Evolutionary conservation across 2,888 invertebrate genomes (phyloP).

Genomic region (Cephonodes hylas): DNA sequence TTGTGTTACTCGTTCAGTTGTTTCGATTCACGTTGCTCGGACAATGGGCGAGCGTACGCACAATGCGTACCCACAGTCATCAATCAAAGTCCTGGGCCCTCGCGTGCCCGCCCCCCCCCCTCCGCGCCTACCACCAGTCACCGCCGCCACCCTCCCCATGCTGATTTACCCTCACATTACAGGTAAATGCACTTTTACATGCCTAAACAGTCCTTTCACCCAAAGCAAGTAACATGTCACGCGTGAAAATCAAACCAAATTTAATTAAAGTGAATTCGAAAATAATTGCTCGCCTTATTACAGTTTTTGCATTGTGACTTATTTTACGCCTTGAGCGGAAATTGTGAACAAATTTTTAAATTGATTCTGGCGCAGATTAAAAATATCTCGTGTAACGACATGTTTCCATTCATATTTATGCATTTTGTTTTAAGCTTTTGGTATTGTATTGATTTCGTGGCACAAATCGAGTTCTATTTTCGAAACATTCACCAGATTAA

Average conservation of each 20-base stretch:
- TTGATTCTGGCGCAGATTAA: not conserved
- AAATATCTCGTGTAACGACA: not conserved
- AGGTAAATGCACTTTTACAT: conserved; percentile 40
- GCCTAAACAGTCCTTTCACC: conserved; percentile 16
- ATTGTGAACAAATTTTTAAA: not conserved
- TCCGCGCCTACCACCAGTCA: conserved; percentile 25
- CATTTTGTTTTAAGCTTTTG: not conserved
- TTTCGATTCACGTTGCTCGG: conserved; percentile 66
- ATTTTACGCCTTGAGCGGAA: not conserved
- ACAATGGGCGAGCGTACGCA: conserved; percentile 66
- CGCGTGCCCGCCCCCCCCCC: conserved; percentile 22
- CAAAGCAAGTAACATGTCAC: conserved; percentile 24
- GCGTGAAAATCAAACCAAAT: conserved; percentile 20
- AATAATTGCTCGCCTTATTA: too few relatives aligned
- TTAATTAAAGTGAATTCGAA: not conserved
- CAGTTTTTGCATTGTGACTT: not conserved
- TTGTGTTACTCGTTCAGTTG: conserved; percentile 57
- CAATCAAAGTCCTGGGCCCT: conserved; percentile 59
- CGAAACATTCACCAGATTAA: not conserved
- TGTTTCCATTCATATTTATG: not conserved
- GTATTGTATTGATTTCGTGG: not conserved
- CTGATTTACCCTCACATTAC: conserved; percentile 49
- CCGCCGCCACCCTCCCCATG: conserved; percentile 30
- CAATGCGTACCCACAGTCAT: conserved; percentile 64
- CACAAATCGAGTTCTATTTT: not conserved